phyloP scores from a whole-genome alignment of 2,888 invertebrate species.

The Galeopsomyia nigrocyanea region DNA sequence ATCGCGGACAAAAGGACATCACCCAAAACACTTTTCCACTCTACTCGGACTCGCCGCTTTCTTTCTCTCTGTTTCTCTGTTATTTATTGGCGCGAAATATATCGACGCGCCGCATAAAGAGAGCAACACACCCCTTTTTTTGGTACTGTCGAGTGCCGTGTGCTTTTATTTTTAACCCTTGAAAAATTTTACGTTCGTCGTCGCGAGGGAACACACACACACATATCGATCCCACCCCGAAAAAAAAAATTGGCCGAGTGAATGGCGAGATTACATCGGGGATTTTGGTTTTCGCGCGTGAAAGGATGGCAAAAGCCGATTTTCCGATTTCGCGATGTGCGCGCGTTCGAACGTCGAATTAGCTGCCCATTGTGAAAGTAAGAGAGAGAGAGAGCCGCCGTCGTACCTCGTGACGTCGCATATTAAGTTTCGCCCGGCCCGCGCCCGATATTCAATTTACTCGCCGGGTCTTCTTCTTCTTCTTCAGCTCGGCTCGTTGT shows the following conservation, averaged over 20 bases:
- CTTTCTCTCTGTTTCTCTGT: constrained; percentile 65
- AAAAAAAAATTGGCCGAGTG: constrained; percentile 59
- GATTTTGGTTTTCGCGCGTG: constrained; percentile 64
- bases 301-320: constrained; percentile 65
- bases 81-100: constrained; percentile 58
- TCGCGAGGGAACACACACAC: neutral
- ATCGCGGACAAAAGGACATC: constrained; percentile 55
- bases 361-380: constrained; percentile 61
- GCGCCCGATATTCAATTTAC: constrained; percentile 52
- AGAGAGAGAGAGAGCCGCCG: constrained; percentile 31
- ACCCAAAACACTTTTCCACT: constrained; percentile 67
- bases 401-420: constrained; percentile 62
- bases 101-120: constrained; percentile 42
- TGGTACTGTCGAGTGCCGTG: constrained; percentile 67
- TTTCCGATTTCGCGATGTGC: constrained; percentile 66
- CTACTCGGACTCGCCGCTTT: constrained; percentile 59
- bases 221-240: constrained; percentile 1
- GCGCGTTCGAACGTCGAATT: constrained; percentile 59
- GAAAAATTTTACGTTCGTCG: constrained; percentile 57
- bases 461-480: constrained; percentile 7
- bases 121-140: constrained; percentile 51
- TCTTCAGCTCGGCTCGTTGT: neutral
- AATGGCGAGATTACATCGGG: constrained; percentile 68
- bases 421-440: constrained; percentile 62
- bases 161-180: constrained; percentile 66